Evolutionary conservation across 2,113 vertebrate genomes (phyloP).

Genomic region (Cynoglossus semilaevis): DNA sequence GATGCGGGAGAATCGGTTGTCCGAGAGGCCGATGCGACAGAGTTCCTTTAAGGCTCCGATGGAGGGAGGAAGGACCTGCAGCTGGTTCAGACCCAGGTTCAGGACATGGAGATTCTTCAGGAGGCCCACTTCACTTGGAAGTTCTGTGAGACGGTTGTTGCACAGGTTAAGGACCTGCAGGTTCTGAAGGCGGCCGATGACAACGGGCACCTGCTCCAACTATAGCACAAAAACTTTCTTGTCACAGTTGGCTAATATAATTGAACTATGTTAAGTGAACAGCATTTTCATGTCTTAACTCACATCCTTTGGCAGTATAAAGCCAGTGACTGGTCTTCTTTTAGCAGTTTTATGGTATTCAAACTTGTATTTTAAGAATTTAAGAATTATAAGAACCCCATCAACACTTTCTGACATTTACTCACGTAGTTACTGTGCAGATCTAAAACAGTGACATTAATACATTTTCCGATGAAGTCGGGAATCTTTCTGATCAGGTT

Average conservation of each 20-base stretch:
- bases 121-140: slow-evolving; percentile 80
- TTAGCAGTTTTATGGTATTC: too few species aligned
- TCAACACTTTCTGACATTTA: not conserved
- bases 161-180: slow-evolving; percentile 84
- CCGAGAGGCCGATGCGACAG: slow-evolving; percentile 80
- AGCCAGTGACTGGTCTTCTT: too few species aligned
- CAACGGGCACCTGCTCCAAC: slow-evolving; percentile 78
- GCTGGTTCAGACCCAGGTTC: slow-evolving; percentile 85
- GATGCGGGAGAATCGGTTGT: slow-evolving; percentile 80
- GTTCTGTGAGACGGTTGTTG: slow-evolving; percentile 85
- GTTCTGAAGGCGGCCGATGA: slow-evolving; percentile 77
- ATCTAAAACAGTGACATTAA: slow-evolving; percentile 82
- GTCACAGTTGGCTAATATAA: too few species aligned
- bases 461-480: slow-evolving; percentile 78
- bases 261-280: too few species aligned
- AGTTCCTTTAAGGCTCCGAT: slow-evolving; percentile 81
- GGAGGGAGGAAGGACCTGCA: slow-evolving; percentile 76
- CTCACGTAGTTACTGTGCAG: slow-evolving; percentile 85
- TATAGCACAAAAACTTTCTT: slow-evolving; percentile 34
- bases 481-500: slow-evolving; percentile 86
- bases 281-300: too few species aligned
- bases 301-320: too few species aligned
- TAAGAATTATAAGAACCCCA: too few species aligned
- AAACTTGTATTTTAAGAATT: too few species aligned
- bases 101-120: slow-evolving; percentile 80